A percentile compares a stretch with the other conserved stretches of the same genome.
These are phyloP conservation scores for Nineta flava DNA, from an alignment of 2,888 invertebrate genomes.

Conservation along the genomic window DNA sequence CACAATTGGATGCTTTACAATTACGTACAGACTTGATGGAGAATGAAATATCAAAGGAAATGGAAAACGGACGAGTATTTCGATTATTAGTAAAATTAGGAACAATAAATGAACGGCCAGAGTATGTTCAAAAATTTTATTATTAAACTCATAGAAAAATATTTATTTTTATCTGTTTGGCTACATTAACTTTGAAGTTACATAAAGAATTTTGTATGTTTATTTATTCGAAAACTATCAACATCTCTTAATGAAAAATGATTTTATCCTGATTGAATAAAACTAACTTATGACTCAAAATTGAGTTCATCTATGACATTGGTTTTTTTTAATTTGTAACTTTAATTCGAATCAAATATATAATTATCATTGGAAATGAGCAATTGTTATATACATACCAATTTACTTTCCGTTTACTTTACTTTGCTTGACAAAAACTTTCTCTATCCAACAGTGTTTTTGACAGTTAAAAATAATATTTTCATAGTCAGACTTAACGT, in stretches of 20 bases:
- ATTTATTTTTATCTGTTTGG: neutral
- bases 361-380: too few relatives aligned
- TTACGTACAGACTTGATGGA: slow-evolving; percentile 78
- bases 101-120: slow-evolving; percentile 89
- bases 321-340: too few relatives aligned
- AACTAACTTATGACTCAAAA: too few relatives aligned
- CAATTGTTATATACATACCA: too few relatives aligned
- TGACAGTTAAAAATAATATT: too few relatives aligned
- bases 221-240: neutral
- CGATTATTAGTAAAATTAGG: slow-evolving; percentile 82
- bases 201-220: neutral
- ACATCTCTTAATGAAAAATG: too few relatives aligned
- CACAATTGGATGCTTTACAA: slow-evolving; percentile 82
- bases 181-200: too few relatives aligned
- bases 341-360: too few relatives aligned
- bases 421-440: neutral
- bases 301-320: too few relatives aligned
- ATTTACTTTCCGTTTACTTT: too few relatives aligned
- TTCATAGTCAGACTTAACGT: too few relatives aligned
- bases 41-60: slow-evolving; percentile 78
- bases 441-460: neutral
- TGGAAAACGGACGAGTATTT: slow-evolving; percentile 88
- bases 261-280: too few relatives aligned
- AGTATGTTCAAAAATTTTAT: slow-evolving; percentile 39
- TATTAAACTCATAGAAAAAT: neutral